Base-by-base conservation (phyloP, 2,797 vertebrate species). In the Micropoecilia bifurca region DNA sequence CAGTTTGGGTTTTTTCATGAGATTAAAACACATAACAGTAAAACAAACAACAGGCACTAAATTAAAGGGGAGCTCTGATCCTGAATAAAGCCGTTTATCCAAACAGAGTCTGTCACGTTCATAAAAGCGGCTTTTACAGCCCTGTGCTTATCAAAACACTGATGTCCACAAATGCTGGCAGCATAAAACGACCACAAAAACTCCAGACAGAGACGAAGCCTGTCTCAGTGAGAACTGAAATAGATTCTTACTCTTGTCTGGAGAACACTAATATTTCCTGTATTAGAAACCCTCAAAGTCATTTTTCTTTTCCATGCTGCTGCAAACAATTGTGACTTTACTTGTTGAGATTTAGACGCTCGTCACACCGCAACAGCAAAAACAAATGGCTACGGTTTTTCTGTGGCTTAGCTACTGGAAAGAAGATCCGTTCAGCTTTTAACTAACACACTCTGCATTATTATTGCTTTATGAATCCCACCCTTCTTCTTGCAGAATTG, bases 71-170 rank as follows among this genome's bases (percentile, higher is more conserved):
- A 75, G 59, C 59, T 48, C 76, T 71, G 74, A 85, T 80, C 76
- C 39, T 80, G 82, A 83, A 86, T 77, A 78, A 90, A 85, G 71
- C 28, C 39, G 28, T 73, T 77, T 68, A 77, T 71, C 69, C 66
- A 84, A 88, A 81, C 79, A 79, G 22, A 61, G 68, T 74, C 50
- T 13, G 79, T 46, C 0, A 47, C 13, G n/a, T 25, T 47, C 36
- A 77, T 75, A 75, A 69, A 79, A 85, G 74, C 14, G 6, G 30
- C 28, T 71, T 80, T 76, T 76, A 78, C 43, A 74, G 25, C 8
- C 28, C 22, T 22, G 53, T 8, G 74, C 20, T 82, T 48, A 74
- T 43, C 74, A 68, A 43, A 45, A 82, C 43, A 76, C 6, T 43
- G 14, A 76, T 33, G 73, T 30, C 82, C 9, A 80, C 9, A 74